Conservation (phyloP, 2,113 vertebrate genomes). For the Todiramphus chloris region DNA sequence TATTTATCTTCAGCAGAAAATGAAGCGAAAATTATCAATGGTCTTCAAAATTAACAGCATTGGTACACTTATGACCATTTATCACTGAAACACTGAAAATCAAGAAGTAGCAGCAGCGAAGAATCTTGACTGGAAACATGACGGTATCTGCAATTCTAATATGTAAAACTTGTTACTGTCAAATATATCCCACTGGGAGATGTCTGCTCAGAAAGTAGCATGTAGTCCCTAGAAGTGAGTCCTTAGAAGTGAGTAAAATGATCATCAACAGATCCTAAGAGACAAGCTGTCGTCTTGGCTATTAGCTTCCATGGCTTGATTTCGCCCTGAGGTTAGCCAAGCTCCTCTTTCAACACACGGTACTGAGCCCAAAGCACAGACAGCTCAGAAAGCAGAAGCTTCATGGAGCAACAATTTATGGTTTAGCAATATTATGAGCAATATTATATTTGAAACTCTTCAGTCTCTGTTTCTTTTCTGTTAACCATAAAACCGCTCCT, state of each 20-base stretch:
- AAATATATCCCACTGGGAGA: background rate
- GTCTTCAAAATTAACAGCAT: background rate
- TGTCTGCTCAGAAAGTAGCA: background rate
- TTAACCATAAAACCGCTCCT: background rate
- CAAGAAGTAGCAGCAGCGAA: background rate
- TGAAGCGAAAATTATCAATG: background rate
- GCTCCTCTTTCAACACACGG: accelerated
- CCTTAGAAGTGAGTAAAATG: background rate
- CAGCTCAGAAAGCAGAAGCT: background rate
- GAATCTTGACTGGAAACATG: background rate
- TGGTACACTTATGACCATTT: background rate
- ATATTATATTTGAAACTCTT: background rate
- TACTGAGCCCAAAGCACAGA: background rate
- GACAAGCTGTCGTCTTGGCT: background rate
- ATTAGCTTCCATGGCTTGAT: background rate
- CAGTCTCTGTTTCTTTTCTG: background rate
- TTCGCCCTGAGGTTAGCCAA: accelerated
- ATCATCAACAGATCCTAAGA: background rate
- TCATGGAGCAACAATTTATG: background rate
- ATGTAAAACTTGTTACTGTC: background rate
- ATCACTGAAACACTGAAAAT: background rate
- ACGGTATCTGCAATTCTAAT: background rate
- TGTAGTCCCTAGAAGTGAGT: background rate
- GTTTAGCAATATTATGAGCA: background rate
- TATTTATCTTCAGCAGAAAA: background rate